These are phyloP conservation scores for Lithophane ornitopus DNA, from an alignment of 2,888 invertebrate species.

Conservation along the genomic window DNA sequence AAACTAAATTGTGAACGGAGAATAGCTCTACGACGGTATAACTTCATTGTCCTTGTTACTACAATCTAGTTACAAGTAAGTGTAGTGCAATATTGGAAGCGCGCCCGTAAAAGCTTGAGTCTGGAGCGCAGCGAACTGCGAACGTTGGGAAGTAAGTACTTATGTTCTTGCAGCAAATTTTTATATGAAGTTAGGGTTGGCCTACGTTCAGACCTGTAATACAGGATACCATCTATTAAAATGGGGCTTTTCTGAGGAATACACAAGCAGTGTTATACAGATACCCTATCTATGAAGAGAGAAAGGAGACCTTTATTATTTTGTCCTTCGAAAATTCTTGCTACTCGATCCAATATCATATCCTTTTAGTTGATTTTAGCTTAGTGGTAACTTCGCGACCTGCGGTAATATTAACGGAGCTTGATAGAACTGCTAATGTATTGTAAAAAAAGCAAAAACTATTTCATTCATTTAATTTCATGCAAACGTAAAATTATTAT, in stretches of 20 bases:
- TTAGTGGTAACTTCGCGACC: background rate
- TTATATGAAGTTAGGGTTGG: background rate
- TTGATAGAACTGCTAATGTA: background rate
- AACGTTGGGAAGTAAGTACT: background rate
- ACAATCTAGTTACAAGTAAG: constrained; percentile 28
- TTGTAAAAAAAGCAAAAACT: background rate
- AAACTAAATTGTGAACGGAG: background rate
- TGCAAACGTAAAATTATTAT: constrained; percentile 18
- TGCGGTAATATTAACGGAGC: too few species aligned
- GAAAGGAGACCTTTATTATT: background rate
- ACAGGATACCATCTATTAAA: background rate
- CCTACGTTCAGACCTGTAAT: background rate
- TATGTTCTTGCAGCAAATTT: constrained; percentile 8
- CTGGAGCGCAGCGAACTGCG: constrained; percentile 13
- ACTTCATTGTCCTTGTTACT: constrained; percentile 10
- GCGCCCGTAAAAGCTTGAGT: constrained; percentile 7
- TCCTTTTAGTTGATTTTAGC: too few species aligned
- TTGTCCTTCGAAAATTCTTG: background rate
- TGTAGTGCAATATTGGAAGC: constrained; percentile 25
- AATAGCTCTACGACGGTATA: background rate
- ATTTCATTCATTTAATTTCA: constrained; percentile 30
- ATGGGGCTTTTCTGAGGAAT: background rate
- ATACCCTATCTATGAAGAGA: background rate
- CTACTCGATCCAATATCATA: background rate
- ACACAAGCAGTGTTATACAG: background rate